Percentiles rank a stretch among this genome's conserved stretches.
Conservation (phyloP, 2,888 invertebrate species). For the Scelioninae gen. 1 region DNA sequence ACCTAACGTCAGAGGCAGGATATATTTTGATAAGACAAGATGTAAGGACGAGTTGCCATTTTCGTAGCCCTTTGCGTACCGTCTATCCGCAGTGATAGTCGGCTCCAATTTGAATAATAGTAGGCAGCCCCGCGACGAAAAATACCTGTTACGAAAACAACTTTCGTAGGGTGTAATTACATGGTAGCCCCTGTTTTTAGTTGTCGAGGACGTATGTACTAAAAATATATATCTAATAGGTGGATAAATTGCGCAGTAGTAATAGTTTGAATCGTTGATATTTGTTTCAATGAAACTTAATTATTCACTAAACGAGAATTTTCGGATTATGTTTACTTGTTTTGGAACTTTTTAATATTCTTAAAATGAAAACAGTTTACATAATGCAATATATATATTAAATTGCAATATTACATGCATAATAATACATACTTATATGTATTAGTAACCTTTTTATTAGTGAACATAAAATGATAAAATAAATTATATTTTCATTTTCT, state of each 20-base stretch:
- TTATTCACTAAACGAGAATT: conserved; percentile 32
- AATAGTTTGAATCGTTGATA: conserved; percentile 21
- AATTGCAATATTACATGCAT: too few species aligned
- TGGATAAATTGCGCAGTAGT: conserved; percentile 20
- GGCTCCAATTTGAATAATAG: conserved; percentile 69
- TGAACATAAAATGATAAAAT: too few species aligned
- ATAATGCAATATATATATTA: too few species aligned
- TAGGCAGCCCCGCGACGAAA: conserved; percentile 56
- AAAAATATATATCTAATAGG: conserved; percentile 29
- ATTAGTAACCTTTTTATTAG: too few species aligned
- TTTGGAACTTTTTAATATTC: too few species aligned
- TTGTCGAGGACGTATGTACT: conserved; percentile 19
- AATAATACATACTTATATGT: too few species aligned
- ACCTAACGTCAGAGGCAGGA: too few species aligned
- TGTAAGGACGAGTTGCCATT: conserved; percentile 33
- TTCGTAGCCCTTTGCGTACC: conserved; percentile 58
- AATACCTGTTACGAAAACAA: conserved; percentile 67
- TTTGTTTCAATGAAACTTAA: conserved; percentile 42
- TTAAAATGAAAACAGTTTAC: too few species aligned
- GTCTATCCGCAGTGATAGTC: too few species aligned
- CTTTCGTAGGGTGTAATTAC: conserved; percentile 59
- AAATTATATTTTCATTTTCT: too few species aligned
- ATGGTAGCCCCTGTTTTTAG: conserved; percentile 43
- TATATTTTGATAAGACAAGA: conserved; percentile 28
- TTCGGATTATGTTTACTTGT: too few species aligned